phyloP scores from a whole-genome alignment of 2,888 invertebrate species.

The Deilephila porcellus region DNA sequence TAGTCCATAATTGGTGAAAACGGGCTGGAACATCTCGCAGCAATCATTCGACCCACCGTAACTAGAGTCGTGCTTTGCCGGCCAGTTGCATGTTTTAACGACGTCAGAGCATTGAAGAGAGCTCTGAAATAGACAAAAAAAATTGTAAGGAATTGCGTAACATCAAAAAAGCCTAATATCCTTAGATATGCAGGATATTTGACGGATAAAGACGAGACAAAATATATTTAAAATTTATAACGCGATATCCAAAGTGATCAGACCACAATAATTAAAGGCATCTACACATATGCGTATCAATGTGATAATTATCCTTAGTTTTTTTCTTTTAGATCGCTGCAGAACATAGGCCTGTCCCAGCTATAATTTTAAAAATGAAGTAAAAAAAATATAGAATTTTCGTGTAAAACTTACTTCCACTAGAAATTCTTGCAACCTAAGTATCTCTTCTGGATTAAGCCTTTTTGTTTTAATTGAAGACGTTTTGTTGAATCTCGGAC shows the following conservation, averaged over 20 bases:
- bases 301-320: too few species aligned
- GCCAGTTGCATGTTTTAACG: constrained; percentile 77
- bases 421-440: constrained; percentile 65
- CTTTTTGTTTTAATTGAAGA: constrained; percentile 50
- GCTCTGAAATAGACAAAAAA: constrained; percentile 51
- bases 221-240: too few species aligned
- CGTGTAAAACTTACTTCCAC: constrained; percentile 53
- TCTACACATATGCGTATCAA: too few species aligned
- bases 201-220: too few species aligned
- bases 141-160: too few species aligned
- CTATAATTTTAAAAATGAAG: too few species aligned
- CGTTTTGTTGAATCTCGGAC: constrained; percentile 65
- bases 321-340: too few species aligned
- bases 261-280: too few species aligned
- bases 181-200: too few species aligned
- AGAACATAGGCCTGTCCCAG: too few species aligned
- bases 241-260: too few species aligned
- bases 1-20: constrained; percentile 75
- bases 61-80: constrained; percentile 54
- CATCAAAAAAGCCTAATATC: neutral
- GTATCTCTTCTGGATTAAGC: constrained; percentile 55
- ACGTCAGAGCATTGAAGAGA: constrained; percentile 73
- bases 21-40: constrained; percentile 71
- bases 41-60: constrained; percentile 67
- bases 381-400: neutral